Evolutionary conservation across 2,113 vertebrate species (phyloP), one percentile per base, ranked within the genome.

Genomic region (Clarias macrocephalus): DNA sequence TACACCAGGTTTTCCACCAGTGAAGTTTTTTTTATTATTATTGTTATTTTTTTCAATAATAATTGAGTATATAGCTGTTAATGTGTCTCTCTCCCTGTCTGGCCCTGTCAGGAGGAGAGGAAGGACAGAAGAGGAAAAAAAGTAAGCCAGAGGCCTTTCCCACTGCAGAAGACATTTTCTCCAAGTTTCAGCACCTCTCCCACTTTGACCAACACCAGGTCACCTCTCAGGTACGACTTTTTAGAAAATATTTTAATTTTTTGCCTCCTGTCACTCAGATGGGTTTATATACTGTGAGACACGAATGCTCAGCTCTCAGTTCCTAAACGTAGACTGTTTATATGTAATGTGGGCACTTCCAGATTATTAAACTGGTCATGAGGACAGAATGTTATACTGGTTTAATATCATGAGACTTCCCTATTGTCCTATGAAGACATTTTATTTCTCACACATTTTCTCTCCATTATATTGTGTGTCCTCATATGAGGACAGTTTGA

Each of bases 141-240:
- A 99, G 93, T 92, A 98, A 98, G 87, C 98, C 98, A 0, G 98
- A 99, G 93, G 98, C 98, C 86, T 99, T 99, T 92, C 98, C 98
- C 76, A 99, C 98, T n/a, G 97, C 98, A 80, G 98, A 99, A 91
- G 98, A 99, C 91, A 99, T 99, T 84, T 99, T 99, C 95, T 97
- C 97, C 83, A 98, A 99, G 93, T 99, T 99, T 93, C 98, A 99
- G 94, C 97, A 99, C 89, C 98, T 99, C 91, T 99, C 98, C 85
- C 98, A 99, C 94, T 99, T 99, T 87, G 98, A 99, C 94, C 98
- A 99, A 94, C 98, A 99, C 93, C 98, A 99, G 94, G 98, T 99
- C 94, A 99, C 98, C 60, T 99, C 98, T 95, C 98, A 99, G 98
- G 98, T 99, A 82, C 85, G 93, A 80, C 72, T 52, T 19, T 48